Percentiles rank a stretch among this genome's conserved stretches.
Conservation (phyloP, 1,140 invertebrate species). For the Zaprionus camerounensis region DNA sequence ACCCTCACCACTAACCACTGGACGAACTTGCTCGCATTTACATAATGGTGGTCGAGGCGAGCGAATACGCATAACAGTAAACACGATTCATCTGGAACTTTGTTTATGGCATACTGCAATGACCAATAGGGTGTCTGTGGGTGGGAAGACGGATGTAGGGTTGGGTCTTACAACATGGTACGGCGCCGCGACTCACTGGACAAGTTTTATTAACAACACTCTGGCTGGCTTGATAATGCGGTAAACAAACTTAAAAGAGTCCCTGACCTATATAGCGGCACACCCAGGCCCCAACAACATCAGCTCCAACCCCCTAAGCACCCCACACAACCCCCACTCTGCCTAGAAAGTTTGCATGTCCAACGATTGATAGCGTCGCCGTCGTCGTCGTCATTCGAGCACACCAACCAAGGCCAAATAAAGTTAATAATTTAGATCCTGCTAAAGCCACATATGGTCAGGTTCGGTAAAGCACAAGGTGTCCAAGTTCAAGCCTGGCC, state of each 20-base stretch:
- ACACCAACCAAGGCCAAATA: slow-evolving; percentile 46
- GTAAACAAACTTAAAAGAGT: slow-evolving; percentile 72
- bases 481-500: background rate
- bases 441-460: slow-evolving; percentile 57
- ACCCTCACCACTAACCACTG: background rate
- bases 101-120: slow-evolving; percentile 26
- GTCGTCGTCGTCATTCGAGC: slow-evolving; percentile 42
- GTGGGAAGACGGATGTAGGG: too few relatives aligned
- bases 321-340: slow-evolving; percentile 20
- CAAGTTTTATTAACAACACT: slow-evolving; percentile 68
- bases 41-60: slow-evolving; percentile 45
- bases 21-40: slow-evolving; percentile 48
- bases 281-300: slow-evolving; percentile 7
- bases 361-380: slow-evolving; percentile 60
- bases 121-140: background rate
- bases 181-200: slow-evolving; percentile 35
- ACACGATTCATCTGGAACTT: slow-evolving; percentile 48
- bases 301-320: slow-evolving; percentile 17
- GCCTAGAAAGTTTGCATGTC: slow-evolving; percentile 58
- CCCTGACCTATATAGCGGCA: slow-evolving; percentile 67
- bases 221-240: slow-evolving; percentile 39
- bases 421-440: slow-evolving; percentile 67
- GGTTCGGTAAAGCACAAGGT: background rate
- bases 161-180: background rate
- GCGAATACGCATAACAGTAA: slow-evolving; percentile 60